A percentile compares a stretch with the other conserved stretches of the same genome.
These are phyloP conservation scores for Aulostomus chinensis DNA, from an alignment of 2,797 vertebrate genomes.

Conservation along the genomic window DNA sequence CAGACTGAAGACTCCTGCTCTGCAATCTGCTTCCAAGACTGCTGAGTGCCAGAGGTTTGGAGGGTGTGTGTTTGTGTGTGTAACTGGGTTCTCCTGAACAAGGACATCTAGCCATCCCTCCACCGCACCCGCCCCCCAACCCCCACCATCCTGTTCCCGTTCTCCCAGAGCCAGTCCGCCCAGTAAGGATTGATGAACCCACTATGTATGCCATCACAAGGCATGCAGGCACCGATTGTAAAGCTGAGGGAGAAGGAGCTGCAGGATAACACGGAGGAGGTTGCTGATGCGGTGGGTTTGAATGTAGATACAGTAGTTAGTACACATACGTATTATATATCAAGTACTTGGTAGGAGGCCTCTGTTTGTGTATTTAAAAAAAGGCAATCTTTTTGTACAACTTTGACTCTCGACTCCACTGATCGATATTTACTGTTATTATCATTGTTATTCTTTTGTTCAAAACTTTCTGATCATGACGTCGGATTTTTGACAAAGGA, in stretches of 20 bases:
- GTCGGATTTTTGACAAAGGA: too few species aligned
- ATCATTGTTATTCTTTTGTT: too few species aligned
- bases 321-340: neutral
- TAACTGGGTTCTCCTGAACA: conserved; percentile 32
- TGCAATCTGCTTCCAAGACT: conserved; percentile 46
- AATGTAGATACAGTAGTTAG: conserved; percentile 32
- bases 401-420: too few species aligned
- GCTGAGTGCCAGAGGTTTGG: conserved; percentile 58
- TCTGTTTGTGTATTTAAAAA: too few species aligned
- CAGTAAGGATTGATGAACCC: conserved; percentile 67
- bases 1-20: conserved; percentile 48
- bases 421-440: too few species aligned
- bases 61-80: conserved; percentile 32
- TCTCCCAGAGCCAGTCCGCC: conserved; percentile 40
- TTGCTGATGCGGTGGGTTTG: too few species aligned
- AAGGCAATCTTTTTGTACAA: too few species aligned
- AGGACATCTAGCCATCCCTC: conserved; percentile 58
- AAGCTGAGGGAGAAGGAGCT: conserved; percentile 31
- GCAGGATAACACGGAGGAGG: conserved; percentile 49
- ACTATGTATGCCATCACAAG: conserved; percentile 57
- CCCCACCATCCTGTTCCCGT: conserved; percentile 36
- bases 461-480: too few species aligned
- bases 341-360: neutral
- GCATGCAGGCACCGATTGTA: conserved; percentile 58
- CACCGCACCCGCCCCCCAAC: conserved; percentile 43